Conservation (phyloP, 2,113 vertebrate genomes). For the Apus apus region DNA sequence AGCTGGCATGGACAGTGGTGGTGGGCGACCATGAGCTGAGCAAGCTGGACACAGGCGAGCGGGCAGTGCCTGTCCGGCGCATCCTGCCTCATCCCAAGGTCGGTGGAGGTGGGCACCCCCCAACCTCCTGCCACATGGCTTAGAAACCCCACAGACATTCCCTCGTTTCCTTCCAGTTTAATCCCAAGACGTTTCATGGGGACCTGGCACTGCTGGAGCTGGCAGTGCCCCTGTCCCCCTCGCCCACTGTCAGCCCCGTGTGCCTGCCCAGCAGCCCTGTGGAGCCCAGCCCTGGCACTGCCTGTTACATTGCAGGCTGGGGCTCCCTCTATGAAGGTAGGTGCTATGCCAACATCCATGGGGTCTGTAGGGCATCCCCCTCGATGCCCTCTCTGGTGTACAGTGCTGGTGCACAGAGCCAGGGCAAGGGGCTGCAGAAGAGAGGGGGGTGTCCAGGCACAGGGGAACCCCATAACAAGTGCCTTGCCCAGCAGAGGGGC, state of each 20-base stretch:
- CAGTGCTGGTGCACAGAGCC: not conserved
- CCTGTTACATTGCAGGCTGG: constrained; percentile 92
- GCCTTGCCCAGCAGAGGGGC: constrained; percentile 80
- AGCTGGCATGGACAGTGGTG: constrained; percentile 89
- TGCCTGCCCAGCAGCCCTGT: constrained; percentile 82
- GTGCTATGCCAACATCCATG: accelerated
- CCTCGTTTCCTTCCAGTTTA: constrained; percentile 79
- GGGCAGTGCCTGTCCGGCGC: constrained; percentile 84
- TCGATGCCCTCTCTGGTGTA: not conserved
- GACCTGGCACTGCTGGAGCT: constrained; percentile 92
- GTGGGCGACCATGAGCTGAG: constrained; percentile 86
- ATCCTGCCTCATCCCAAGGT: constrained; percentile 94
- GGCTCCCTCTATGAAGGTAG: constrained; percentile 92
- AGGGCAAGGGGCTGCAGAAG: not conserved
- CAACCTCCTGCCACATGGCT: accelerated
- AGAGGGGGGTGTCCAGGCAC: accelerated
- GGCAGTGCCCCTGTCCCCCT: constrained; percentile 75
- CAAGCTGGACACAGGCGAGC: constrained; percentile 79
- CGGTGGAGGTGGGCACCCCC: not conserved
- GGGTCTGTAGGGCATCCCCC: not conserved
- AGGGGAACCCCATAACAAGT: not conserved
- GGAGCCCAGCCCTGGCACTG: constrained; percentile 83
- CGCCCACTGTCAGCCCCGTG: constrained; percentile 78
- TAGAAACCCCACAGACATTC: no score
- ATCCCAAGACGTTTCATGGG: constrained; percentile 91